Conservation (phyloP, 2,113 vertebrate genomes). For the Cettia cetti region DNA sequence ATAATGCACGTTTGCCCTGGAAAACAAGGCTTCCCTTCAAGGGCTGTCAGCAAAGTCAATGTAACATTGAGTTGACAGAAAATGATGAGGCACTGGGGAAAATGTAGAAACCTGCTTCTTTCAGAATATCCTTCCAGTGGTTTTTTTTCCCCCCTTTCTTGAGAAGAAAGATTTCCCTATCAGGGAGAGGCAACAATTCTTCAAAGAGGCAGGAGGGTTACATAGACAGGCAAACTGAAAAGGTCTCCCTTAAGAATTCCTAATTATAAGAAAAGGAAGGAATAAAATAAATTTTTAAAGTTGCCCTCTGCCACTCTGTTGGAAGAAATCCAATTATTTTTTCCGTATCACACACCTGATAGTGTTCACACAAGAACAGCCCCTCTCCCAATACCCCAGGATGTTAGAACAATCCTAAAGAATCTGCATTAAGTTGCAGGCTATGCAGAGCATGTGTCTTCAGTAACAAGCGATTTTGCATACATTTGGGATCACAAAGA, state of each 20-base stretch:
- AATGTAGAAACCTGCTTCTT: neutral
- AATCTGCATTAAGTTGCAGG: neutral
- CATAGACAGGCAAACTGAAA: neutral
- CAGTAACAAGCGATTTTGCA: neutral
- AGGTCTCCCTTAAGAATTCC: constrained; percentile 36
- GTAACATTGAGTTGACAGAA: neutral
- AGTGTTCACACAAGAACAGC: neutral
- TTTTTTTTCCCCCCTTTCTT: neutral
- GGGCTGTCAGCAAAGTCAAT: constrained; percentile 25
- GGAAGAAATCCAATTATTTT: constrained; percentile 41
- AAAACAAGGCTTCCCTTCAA: constrained; percentile 23
- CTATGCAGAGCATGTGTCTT: neutral
- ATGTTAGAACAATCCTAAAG: neutral
- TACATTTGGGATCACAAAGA: neutral
- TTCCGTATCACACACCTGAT: neutral
- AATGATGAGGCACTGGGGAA: constrained; percentile 12
- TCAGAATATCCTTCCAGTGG: neutral
- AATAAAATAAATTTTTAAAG: constrained; percentile 60
- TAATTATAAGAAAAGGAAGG: constrained; percentile 33
- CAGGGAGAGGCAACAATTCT: neutral
- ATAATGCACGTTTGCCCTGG: neutral
- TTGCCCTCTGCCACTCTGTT: constrained; percentile 27
- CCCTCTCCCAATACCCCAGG: neutral
- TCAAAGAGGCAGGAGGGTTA: constrained; percentile 23
- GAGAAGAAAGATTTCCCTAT: neutral